Evolutionary conservation across 2,888 invertebrate species (phyloP).

Genomic region (Hydraecia micacea): DNA sequence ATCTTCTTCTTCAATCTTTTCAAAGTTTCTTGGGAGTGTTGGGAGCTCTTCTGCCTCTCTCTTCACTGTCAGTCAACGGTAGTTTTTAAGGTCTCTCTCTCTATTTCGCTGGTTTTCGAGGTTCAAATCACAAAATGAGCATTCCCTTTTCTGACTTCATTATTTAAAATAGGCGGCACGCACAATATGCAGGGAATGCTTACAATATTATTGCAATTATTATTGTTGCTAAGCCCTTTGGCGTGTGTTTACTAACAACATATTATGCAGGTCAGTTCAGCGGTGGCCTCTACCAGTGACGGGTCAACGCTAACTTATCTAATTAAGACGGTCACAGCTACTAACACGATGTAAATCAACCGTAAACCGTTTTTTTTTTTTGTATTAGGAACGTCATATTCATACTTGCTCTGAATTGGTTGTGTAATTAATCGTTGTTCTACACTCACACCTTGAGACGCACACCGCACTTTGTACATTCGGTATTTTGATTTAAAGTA

Average conservation of each 20-base stretch:
- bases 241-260: slow-evolving; percentile 19
- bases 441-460: neutral
- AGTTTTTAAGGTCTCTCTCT: too few species aligned
- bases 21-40: neutral
- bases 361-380: neutral
- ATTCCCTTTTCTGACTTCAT: neutral
- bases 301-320: slow-evolving; percentile 44
- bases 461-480: neutral
- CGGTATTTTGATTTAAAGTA: neutral
- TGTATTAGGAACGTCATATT: neutral
- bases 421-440: slow-evolving; percentile 9
- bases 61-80: too few species aligned
- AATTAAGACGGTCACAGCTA: slow-evolving; percentile 33
- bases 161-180: neutral
- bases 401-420: neutral
- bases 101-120: neutral
- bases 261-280: slow-evolving; percentile 40
- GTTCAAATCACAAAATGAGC: neutral
- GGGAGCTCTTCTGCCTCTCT: neutral
- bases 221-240: neutral
- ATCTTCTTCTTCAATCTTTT: neutral
- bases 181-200: neutral
- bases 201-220: neutral
- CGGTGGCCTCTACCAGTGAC: slow-evolving; percentile 17
- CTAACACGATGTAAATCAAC: slow-evolving; percentile 5